Conservation (phyloP, 1,140 invertebrate species). For the Pristionchus pacificus region DNA sequence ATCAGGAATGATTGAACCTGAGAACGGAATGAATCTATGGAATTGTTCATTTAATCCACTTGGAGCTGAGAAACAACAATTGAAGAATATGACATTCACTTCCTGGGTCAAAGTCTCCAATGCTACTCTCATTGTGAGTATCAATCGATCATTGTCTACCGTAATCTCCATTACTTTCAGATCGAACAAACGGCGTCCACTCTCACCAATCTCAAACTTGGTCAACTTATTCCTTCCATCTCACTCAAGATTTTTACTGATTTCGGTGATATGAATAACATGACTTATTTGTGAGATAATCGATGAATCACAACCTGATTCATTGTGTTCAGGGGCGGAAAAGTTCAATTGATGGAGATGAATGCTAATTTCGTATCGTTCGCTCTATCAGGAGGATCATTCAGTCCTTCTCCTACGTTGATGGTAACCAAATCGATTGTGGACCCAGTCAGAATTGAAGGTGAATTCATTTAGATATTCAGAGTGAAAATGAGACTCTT, state of each 20-base stretch:
- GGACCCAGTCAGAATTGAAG: neutral
- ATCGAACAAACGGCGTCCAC: neutral
- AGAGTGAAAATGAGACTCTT: no score
- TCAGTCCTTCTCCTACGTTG: neutral
- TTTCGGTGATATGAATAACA: no score
- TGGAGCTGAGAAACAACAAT: neutral
- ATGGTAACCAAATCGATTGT: neutral
- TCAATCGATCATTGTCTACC: neutral
- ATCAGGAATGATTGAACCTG: neutral
- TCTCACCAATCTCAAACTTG: no score
- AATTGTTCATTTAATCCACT: neutral
- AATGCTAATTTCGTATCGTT: neutral
- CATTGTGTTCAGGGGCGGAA: neutral
- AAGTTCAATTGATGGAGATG: neutral
- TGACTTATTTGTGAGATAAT: no score
- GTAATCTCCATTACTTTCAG: neutral
- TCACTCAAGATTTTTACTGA: no score
- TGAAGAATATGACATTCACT: neutral
- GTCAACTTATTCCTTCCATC: no score
- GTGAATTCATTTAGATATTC: no score
- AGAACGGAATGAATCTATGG: neutral
- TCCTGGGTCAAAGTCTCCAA: neutral
- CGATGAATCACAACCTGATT: no score
- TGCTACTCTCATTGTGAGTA: neutral
- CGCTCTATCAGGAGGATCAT: neutral